Percentiles rank a stretch among this genome's conserved stretches.
These are phyloP conservation scores for Neosalanx taihuensis DNA, from an alignment of 2,797 vertebrate species.

Conservation along the genomic window DNA sequence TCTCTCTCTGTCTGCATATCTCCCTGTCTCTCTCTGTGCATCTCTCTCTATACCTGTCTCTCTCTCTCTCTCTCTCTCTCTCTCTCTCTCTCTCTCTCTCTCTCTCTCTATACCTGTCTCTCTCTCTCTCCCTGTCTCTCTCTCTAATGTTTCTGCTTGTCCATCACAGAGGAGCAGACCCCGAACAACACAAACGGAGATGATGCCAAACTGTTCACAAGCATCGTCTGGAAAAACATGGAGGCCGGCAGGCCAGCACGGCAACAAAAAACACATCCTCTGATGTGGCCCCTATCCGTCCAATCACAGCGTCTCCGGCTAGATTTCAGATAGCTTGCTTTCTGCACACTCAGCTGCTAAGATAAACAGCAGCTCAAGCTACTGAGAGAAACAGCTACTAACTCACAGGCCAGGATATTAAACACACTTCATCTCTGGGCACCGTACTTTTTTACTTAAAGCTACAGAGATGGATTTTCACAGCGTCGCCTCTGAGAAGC, in stretches of 20 bases:
- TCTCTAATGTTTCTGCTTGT: slow-evolving; percentile 39
- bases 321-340: slow-evolving; percentile 48
- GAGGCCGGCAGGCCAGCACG: slow-evolving; percentile 4
- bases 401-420: slow-evolving; percentile 31
- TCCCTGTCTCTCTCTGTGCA: too few species aligned
- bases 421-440: slow-evolving; percentile 41
- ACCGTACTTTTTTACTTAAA: too few species aligned
- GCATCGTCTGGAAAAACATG: slow-evolving; percentile 32
- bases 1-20: too few species aligned
- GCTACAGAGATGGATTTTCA: too few species aligned
- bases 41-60: neutral
- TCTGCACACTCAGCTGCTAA: too few species aligned
- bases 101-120: neutral
- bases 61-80: slow-evolving; percentile 14
- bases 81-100: neutral
- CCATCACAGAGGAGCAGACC: slow-evolving; percentile 51
- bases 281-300: slow-evolving; percentile 19
- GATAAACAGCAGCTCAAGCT: slow-evolving; percentile 33
- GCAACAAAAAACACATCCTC: slow-evolving; percentile 25
- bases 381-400: slow-evolving; percentile 32
- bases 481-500: too few species aligned
- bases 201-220: slow-evolving; percentile 38
- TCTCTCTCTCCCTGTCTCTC: slow-evolving; percentile 24
- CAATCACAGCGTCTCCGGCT: slow-evolving; percentile 15
- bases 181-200: slow-evolving; percentile 50